phyloP scores from a whole-genome alignment of 2,797 vertebrate species.

The Spinus pinus region DNA sequence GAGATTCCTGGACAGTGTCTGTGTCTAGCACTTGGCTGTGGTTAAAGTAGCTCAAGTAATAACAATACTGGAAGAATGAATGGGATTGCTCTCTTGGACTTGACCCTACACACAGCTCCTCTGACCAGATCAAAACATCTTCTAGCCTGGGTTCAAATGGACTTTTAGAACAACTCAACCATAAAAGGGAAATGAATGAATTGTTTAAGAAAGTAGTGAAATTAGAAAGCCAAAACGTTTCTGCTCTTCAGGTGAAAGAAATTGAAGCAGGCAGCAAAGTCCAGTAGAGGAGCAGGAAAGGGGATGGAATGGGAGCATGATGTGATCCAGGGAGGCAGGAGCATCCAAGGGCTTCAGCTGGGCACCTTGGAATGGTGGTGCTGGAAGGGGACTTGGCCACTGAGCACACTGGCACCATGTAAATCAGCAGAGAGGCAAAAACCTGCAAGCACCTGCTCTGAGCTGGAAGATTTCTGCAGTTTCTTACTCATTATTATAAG shows the following conservation, averaged over 20 bases:
- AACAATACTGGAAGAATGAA: background rate
- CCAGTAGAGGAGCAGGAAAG: background rate
- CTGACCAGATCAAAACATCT: background rate
- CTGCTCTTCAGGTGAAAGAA: background rate
- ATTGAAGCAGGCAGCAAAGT: slow-evolving; percentile 14
- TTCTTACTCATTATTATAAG: background rate
- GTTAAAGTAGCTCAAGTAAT: background rate
- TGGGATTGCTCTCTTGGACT: rapidly evolving
- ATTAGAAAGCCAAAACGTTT: background rate
- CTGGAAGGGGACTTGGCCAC: background rate
- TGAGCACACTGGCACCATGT: background rate
- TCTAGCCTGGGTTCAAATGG: background rate
- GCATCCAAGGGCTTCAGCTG: background rate
- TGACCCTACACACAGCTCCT: background rate
- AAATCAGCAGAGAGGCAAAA: background rate
- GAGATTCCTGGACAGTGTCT: background rate
- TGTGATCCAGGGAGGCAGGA: slow-evolving; percentile 17
- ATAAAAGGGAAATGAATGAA: background rate
- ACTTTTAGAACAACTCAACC: background rate
- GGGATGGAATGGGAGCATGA: background rate
- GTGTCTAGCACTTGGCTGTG: background rate
- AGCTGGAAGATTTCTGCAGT: background rate
- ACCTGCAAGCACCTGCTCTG: background rate
- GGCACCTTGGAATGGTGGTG: background rate
- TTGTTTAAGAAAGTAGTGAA: background rate